phyloP scores from a whole-genome alignment of 2,888 invertebrate genomes.

The Caenorhabditis auriculariae region DNA sequence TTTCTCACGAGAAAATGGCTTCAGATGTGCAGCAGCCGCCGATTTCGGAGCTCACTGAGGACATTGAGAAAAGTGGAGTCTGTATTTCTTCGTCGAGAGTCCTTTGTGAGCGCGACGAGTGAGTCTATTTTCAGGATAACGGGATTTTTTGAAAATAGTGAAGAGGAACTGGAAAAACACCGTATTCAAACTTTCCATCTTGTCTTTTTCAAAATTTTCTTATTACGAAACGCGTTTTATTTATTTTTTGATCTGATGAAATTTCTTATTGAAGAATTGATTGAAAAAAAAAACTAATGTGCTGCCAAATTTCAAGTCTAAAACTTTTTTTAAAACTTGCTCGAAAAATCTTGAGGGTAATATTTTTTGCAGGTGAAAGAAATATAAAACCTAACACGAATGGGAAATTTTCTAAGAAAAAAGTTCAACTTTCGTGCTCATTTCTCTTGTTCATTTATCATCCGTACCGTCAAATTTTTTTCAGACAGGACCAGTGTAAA shows the following conservation, averaged over 20 bases:
- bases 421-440: background rate
- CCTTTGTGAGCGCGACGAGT: slow-evolving; percentile 23
- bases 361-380: too few species aligned
- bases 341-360: too few species aligned
- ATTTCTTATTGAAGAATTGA: too few species aligned
- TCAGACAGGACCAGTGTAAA: slow-evolving; percentile 20
- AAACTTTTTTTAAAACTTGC: too few species aligned
- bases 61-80: slow-evolving; percentile 21
- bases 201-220: too few species aligned
- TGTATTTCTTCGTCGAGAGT: slow-evolving; percentile 24
- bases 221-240: too few species aligned
- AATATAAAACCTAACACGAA: too few species aligned
- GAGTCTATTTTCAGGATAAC: too few species aligned
- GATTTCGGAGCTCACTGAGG: slow-evolving; percentile 17
- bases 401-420: background rate
- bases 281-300: too few species aligned
- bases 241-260: too few species aligned
- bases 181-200: too few species aligned
- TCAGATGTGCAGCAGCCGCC: slow-evolving; percentile 14
- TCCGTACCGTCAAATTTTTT: background rate
- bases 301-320: too few species aligned
- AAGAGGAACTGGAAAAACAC: background rate
- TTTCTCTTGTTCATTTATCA: background rate
- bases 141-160: background rate
- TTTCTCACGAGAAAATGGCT: background rate